Evolutionary conservation across 2,113 vertebrate species (phyloP), one percentile per base, ranked within the genome.

Genomic region (Upupa epops): DNA sequence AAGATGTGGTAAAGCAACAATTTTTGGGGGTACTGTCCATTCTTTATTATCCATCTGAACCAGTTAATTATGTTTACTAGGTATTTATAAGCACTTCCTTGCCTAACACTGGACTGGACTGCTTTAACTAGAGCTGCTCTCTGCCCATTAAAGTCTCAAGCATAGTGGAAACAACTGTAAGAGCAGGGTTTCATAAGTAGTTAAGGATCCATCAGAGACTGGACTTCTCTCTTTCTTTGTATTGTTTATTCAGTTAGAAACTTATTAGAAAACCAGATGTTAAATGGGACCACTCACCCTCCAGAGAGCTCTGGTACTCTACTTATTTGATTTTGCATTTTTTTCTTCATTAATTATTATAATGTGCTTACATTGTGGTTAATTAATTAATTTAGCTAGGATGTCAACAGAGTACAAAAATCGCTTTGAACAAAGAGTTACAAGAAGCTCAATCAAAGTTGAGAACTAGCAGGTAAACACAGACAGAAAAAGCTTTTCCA

Each of bases 301-400:
- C 24, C 21, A 2, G 8, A 40, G 36, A 89, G 17, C 40, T 86
- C 58, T 45, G 28, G 18, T 22, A 68, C 56, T 71, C 40, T 63
- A 17, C 12, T 79, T 72, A 40, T 6, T 86, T 78, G 73, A 75
- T 83, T 82, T 46, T 64, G 19, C 14, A 9, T 32, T 63, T 29
- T 63, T 40, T 45, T 65, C 31, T 31, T 80, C 11, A 28, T 56
- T 93, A 88, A 66, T 90, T 86, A 78, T 61, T 70, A 60, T 90
- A 4, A 49, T 45, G 58, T 92, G 86, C 29, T 86, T 56, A 75
- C 28, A 20, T 48, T 58, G 64, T 68, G 54, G 21, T 31, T 68
- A 88, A 81, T 34, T 49, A 84, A 68, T 45, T 75, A 19, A 25
- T 78, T 60, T 73, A 80, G 25, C 40, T 83, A 63, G 26, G 17